Percentiles rank a stretch among this genome's conserved stretches.
Conservation (phyloP, 2,113 vertebrate genomes). For the Notothenia rossii region DNA sequence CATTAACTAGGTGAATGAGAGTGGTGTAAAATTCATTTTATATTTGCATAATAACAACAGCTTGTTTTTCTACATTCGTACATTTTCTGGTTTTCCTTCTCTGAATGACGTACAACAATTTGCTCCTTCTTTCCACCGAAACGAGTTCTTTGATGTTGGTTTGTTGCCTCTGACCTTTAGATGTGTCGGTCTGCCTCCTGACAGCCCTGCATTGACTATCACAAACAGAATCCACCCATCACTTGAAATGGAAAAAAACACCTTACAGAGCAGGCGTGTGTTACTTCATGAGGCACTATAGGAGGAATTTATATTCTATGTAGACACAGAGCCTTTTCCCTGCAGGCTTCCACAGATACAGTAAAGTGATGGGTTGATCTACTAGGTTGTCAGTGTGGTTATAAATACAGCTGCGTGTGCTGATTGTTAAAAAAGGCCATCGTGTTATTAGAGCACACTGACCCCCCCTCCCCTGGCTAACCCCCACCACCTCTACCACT, state of each 20-base stretch:
- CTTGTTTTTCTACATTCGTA: too few relatives aligned
- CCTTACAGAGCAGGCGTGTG: not conserved
- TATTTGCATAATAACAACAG: too few relatives aligned
- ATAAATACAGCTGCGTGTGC: conserved; percentile 43
- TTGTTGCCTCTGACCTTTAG: conserved; percentile 74
- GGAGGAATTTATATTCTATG: not conserved
- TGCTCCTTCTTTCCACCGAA: too few relatives aligned
- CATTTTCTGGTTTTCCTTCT: too few relatives aligned
- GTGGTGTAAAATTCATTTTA: too few relatives aligned
- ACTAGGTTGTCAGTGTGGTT: conserved; percentile 19
- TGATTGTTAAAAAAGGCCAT: conserved; percentile 52
- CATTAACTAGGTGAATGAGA: too few relatives aligned
- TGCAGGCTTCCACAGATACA: conserved; percentile 4
- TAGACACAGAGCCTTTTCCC: not conserved
- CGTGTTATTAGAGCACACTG: conserved; percentile 52
- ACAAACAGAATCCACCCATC: conserved; percentile 48
- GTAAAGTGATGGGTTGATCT: conserved; percentile 16
- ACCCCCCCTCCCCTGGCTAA: conserved; percentile 20
- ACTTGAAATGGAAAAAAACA: conserved; percentile 42
- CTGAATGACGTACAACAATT: too few relatives aligned
- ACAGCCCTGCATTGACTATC: conserved; percentile 41
- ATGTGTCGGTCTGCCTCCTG: conserved; percentile 56
- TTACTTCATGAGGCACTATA: not conserved
- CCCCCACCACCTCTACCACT: conserved; percentile 43
- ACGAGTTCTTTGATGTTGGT: not conserved